Conservation (phyloP, 2,797 vertebrate genomes). For the Coregonus sp. region DNA sequence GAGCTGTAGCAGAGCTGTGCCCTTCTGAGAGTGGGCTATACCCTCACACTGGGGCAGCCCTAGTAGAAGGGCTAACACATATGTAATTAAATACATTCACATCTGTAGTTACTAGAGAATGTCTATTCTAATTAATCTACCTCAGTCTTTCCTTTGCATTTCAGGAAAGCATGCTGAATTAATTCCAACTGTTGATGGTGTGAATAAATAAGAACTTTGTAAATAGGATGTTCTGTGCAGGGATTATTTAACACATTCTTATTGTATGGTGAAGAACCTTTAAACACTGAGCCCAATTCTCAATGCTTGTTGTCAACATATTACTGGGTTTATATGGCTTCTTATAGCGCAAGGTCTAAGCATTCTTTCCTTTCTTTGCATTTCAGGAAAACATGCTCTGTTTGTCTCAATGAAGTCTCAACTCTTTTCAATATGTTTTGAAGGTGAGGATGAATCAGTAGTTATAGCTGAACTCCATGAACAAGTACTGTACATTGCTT, state of each 20-base stretch:
- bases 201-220: background rate
- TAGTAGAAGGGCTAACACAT: constrained; percentile 35
- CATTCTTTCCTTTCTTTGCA: background rate
- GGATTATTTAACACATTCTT: constrained; percentile 17
- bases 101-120: no score
- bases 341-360: background rate
- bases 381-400: background rate
- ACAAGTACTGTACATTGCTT: background rate
- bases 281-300: background rate
- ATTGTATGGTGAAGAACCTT: constrained; percentile 5
- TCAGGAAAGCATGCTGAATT: background rate
- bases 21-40: constrained; percentile 34
- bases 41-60: constrained; percentile 17
- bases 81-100: background rate
- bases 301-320: background rate
- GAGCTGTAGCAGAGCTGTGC: constrained; percentile 12
- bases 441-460: background rate
- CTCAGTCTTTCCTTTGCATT: background rate
- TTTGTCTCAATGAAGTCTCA: background rate
- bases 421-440: background rate
- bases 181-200: background rate
- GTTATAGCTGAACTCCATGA: background rate
- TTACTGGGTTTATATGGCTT: background rate
- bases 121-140: no score
- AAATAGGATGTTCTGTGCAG: background rate